These are phyloP conservation scores for Pelmatolapia mariae DNA, from an alignment of 2,113 vertebrate genomes.

Conservation along the genomic window DNA sequence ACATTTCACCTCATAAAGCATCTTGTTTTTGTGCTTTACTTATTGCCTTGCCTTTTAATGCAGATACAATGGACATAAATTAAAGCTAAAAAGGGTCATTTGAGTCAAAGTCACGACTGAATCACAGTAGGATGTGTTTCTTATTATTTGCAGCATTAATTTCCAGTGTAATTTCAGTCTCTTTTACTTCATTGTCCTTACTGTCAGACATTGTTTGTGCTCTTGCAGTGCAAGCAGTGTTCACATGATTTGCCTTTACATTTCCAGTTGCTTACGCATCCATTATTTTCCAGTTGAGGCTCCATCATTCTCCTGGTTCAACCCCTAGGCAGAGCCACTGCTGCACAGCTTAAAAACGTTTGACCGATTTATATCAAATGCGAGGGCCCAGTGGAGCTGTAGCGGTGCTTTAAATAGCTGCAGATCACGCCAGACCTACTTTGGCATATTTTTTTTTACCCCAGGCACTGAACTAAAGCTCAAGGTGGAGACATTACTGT, in stretches of 20 bases:
- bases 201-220: not conserved
- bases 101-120: not conserved
- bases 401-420: slow-evolving; percentile 53
- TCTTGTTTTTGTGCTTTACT: not conserved
- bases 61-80: not conserved
- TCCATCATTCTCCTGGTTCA: not conserved
- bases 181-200: not conserved
- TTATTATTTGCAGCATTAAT: not conserved
- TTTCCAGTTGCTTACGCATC: not conserved
- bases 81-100: not conserved
- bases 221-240: not conserved
- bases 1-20: not conserved
- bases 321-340: not conserved
- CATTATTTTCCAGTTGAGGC: not conserved
- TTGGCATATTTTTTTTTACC: slow-evolving; percentile 13
- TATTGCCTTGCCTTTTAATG: not conserved
- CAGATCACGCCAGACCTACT: slow-evolving; percentile 56
- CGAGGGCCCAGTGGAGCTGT: slow-evolving; percentile 32
- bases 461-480: not conserved
- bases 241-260: not conserved
- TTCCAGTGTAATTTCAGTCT: not conserved
- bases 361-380: slow-evolving; percentile 41
- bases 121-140: not conserved
- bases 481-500: not conserved
- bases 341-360: slow-evolving; percentile 40